These are phyloP conservation scores for Meghimatium bilineatum DNA, from an alignment of 2,888 invertebrate species.

Conservation along the genomic window DNA sequence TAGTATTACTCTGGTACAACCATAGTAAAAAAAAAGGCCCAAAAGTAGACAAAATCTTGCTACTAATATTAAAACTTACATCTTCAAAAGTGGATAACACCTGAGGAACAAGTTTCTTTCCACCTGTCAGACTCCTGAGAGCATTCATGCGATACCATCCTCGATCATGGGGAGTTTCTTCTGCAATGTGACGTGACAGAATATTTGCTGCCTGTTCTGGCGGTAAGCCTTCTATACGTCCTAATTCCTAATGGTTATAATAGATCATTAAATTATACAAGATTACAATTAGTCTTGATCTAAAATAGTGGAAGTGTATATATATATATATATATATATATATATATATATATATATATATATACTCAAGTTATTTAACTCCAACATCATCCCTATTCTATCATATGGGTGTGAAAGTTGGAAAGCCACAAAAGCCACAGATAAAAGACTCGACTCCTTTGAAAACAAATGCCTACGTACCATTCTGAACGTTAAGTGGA, in stretches of 20 bases:
- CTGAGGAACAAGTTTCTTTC: constrained; percentile 77
- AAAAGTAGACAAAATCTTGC: not conserved
- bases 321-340: too few relatives aligned
- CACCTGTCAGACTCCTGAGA: constrained; percentile 79
- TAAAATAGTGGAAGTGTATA: too few relatives aligned
- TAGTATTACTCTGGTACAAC: too few relatives aligned
- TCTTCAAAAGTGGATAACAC: constrained; percentile 79
- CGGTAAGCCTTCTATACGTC: constrained; percentile 78
- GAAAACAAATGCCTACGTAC: too few relatives aligned
- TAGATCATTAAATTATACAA: not conserved
- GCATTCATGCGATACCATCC: constrained; percentile 82
- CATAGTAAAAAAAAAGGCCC: not conserved
- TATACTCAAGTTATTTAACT: too few relatives aligned
- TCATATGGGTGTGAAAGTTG: too few relatives aligned
- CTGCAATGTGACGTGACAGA: constrained; percentile 79
- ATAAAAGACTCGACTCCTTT: too few relatives aligned
- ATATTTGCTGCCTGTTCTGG: constrained; percentile 80
- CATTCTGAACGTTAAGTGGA: too few relatives aligned
- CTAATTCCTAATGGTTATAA: constrained; percentile 76
- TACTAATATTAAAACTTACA: constrained; percentile 71
- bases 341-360: too few relatives aligned
- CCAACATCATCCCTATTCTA: too few relatives aligned
- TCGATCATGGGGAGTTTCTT: constrained; percentile 79
- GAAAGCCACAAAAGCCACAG: too few relatives aligned
- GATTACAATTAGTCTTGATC: not conserved